Base-by-base conservation (phyloP, 2,113 vertebrate genomes). In the Condylura cristata region DNA sequence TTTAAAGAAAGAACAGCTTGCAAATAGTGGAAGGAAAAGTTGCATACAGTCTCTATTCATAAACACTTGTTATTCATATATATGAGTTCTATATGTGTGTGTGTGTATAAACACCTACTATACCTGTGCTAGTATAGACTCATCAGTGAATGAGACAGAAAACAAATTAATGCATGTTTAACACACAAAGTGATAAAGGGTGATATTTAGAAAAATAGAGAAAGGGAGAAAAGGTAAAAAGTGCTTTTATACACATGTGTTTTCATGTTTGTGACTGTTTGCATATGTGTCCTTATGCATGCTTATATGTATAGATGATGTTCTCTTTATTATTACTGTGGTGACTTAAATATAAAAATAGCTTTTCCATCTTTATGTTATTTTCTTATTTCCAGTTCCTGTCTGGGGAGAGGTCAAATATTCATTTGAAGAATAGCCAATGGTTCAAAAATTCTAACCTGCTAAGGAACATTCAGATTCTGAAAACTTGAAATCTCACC, bases 391-490 rank as follows among this genome's bases (percentile, higher is more conserved):
- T 93, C 71, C 46, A 37, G 48, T 41, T 86, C 12, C 66, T 32
- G 28, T 90, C 56, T 87, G 14, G 83, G 51, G 80, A 95, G 75
- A 95, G 86, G 95, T 96, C 95, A 97, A 96, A 63, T 37, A 95
- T 85, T 93, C 60, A 48, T 91, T 96, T 97, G 86, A 96, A 76
- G 83, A 96, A 89, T 63, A 81, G 89, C 83, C 93, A 95, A 46
- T 91, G 66, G 46, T 79, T 96, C 53, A 87, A 68, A 96, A 96
- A 92, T 95, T 96, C 87, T 95, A 96, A 94, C 86, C 91, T 94
- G 75, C 80, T 95, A 58, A 95, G 72, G 97, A 97, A 60, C 46
- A 89, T 92, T 97, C 63, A 80, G 63, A 95, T 18, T 76, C 13
- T 6, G 46, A 97, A 51, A 91, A 97, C 74, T 65, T 76, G 89